phyloP scores from a whole-genome alignment of 2,113 vertebrate genomes.

The Mesitornis unicolor region DNA sequence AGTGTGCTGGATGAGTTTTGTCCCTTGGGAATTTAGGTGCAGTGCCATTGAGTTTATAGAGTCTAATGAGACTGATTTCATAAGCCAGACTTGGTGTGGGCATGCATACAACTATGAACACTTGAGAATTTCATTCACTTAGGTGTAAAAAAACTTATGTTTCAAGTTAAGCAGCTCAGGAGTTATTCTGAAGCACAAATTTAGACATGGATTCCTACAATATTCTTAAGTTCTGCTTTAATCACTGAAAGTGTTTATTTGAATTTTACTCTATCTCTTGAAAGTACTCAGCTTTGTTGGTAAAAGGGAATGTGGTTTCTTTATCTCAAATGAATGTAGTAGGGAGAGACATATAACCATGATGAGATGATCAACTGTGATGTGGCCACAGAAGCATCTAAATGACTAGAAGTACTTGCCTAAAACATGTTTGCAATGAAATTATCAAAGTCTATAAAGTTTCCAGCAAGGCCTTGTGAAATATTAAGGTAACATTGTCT shows the following conservation, averaged over 20 bases:
- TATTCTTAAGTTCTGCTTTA: neutral
- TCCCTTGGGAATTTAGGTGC: neutral
- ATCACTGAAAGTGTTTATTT: neutral
- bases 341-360: neutral
- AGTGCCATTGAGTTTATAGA: neutral
- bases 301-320: neutral
- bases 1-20: neutral
- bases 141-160: neutral
- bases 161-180: neutral
- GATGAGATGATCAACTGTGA: neutral
- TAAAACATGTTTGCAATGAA: neutral
- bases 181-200: neutral
- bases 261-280: neutral
- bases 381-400: neutral
- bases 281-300: neutral
- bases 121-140: neutral
- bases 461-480: neutral
- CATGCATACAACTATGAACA: neutral
- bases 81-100: neutral
- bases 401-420: neutral
- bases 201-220: neutral
- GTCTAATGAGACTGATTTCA: neutral
- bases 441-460: neutral
- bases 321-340: neutral
- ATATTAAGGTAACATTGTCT: neutral